Percentiles rank a stretch among this genome's conserved stretches.
phyloP scores from a whole-genome alignment of 2,797 vertebrate species.

The Gymnocypris eckloni region DNA sequence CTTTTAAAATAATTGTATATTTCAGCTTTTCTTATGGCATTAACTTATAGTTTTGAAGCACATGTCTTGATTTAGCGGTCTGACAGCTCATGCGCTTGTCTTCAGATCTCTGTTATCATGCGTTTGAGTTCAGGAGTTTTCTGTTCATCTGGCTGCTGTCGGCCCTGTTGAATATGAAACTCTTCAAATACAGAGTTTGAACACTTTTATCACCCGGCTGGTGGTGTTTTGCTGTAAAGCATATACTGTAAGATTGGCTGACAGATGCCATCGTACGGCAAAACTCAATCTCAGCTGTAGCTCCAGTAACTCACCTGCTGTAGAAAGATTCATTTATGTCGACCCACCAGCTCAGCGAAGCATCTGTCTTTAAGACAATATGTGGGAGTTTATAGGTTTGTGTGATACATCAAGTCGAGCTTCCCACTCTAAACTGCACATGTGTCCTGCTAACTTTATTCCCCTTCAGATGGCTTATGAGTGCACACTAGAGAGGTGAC shows the following conservation, averaged over 20 bases:
- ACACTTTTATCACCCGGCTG: not conserved
- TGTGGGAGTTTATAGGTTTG: conserved; percentile 46
- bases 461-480: conserved; percentile 11
- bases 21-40: not conserved
- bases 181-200: not conserved
- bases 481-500: conserved; percentile 39
- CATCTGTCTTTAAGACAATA: conserved; percentile 50
- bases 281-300: conserved; percentile 16
- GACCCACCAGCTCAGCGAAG: conserved; percentile 25
- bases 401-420: conserved; percentile 43
- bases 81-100: not conserved
- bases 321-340: conserved; percentile 36
- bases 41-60: not conserved
- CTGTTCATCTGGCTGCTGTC: not conserved
- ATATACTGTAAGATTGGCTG: not conserved
- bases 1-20: not conserved
- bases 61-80: not conserved
- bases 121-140: not conserved
- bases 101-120: not conserved
- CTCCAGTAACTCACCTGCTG: conserved; percentile 1
- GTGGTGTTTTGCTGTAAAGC: not conserved
- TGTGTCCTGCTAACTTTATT: conserved; percentile 37
- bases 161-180: not conserved
- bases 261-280: not conserved
- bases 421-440: conserved; percentile 31